Base-by-base conservation (phyloP, 2,113 vertebrate genomes). In the Rhagologus leucostigma region DNA sequence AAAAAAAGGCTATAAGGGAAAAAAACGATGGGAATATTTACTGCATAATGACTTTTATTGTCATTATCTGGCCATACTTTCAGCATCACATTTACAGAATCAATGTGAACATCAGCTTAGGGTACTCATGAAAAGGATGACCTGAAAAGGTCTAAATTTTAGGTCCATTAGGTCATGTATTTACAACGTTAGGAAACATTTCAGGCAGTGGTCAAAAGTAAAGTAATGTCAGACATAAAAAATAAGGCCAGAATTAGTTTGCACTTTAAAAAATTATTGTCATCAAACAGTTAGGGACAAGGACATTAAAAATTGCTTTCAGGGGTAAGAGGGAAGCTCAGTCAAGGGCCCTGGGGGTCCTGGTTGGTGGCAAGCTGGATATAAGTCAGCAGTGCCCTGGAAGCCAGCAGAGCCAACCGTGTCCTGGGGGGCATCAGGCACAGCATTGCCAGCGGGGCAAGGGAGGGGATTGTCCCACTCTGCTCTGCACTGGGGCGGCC, bases 391-490 rank as follows among this genome's bases (percentile, higher is more conserved):
- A 57, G 35, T 57, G 35, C 20, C 16, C 42, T 24, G 70, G 24
- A 35, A 75, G 42, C 30, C 82, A 75, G 42, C 6, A 49, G 30
- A 6, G 8, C 1, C 19, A 24, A 0, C 3, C 2, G n/a, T 39
- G 50, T 49, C 50, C 59, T 75, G 60, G 16, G 12, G 29, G 0
- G 3, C 50, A 56, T 41, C 50, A 65, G n/a, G 30, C n/a, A n/a
- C 24, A 65, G 30, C 50, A 56, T 49, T 0, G 0, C 6, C 41
- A n/a, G 29, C 22, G 0, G 0, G 35, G 42, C 5, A 41, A 65
- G 24, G 59, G 35, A 85, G n/a, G 50, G n/a, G 16, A 41, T 56
- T 41, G 60, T 56, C 50, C 60, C 1, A 0, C 10, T n/a, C 30
- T 75, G 35, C n/a, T 65, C 30, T 85, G 42, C 2, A 0, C 50